These are phyloP conservation scores for Lagocephalus sceleratus DNA, from an alignment of 2,797 vertebrate genomes.

Conservation along the genomic window DNA sequence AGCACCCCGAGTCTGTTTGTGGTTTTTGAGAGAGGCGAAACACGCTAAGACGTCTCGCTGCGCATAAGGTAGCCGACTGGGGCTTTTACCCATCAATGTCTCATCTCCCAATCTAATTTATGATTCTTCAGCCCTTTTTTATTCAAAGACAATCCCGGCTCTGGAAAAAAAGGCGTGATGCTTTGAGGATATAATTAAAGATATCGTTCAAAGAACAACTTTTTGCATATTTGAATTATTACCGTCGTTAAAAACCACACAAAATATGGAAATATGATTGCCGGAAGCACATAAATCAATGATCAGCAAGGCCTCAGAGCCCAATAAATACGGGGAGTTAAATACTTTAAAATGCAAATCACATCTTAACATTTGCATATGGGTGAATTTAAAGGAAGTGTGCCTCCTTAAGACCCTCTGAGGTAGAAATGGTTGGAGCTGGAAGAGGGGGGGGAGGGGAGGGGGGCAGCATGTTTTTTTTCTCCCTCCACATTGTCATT, in stretches of 20 bases:
- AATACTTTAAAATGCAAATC: slow-evolving; percentile 99
- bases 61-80: slow-evolving; percentile 68
- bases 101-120: slow-evolving; percentile 82
- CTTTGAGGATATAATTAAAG: slow-evolving; percentile 99
- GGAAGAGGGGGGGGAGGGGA: slow-evolving; percentile 72
- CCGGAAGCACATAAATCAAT: slow-evolving; percentile 99
- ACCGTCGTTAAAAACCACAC: slow-evolving; percentile 99
- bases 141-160: slow-evolving; percentile 80
- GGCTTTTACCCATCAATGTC: slow-evolving; percentile 63
- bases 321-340: slow-evolving; percentile 99
- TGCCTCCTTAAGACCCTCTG: slow-evolving; percentile 96
- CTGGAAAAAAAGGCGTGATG: slow-evolving; percentile 86
- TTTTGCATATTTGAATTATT: slow-evolving; percentile 99
- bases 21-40: slow-evolving; percentile 78
- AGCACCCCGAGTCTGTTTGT: slow-evolving; percentile 78
- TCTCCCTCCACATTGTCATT: slow-evolving; percentile 83
- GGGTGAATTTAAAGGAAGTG: slow-evolving; percentile 97
- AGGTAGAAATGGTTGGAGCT: slow-evolving; percentile 88
- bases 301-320: slow-evolving; percentile 99
- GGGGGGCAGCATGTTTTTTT: slow-evolving; percentile 63
- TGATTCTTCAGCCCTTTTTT: slow-evolving; percentile 74
- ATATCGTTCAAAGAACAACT: slow-evolving; percentile 99
- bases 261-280: slow-evolving; percentile 99
- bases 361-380: slow-evolving; percentile 94
- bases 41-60: slow-evolving; percentile 80